Evolutionary conservation across 2,888 invertebrate genomes (phyloP).

Genomic region (Ennomos fuscantarius): DNA sequence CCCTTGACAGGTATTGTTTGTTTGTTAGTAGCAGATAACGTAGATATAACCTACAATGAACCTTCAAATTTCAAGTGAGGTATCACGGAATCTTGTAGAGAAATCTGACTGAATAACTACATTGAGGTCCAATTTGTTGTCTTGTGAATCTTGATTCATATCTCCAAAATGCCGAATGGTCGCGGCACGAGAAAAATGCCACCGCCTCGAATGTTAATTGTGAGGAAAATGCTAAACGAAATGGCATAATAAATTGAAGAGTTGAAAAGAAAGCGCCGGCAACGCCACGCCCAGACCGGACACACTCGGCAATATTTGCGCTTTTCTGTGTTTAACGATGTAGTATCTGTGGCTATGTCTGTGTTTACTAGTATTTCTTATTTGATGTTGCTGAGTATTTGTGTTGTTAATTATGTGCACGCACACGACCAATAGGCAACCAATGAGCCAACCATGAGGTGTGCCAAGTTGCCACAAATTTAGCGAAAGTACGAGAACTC

Average conservation of each 20-base stretch:
- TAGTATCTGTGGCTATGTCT: slow-evolving; percentile 29
- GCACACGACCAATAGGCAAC: slow-evolving; percentile 36
- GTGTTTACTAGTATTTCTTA: slow-evolving; percentile 18
- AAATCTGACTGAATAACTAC: slow-evolving; percentile 4
- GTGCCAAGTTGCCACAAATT: too few relatives aligned
- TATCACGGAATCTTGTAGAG: slow-evolving; percentile 1
- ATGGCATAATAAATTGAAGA: slow-evolving; percentile 36
- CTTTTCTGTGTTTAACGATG: slow-evolving; percentile 18
- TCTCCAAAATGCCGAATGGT: slow-evolving; percentile 31
- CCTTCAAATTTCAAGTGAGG: neutral
- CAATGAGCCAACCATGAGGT: too few relatives aligned
- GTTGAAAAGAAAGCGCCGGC: slow-evolving; percentile 39
- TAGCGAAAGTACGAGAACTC: too few relatives aligned
- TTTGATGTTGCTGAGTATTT: slow-evolving; percentile 25
- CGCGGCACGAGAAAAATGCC: slow-evolving; percentile 33
- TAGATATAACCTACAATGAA: neutral
- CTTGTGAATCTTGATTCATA: slow-evolving; percentile 12
- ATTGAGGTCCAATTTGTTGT: slow-evolving; percentile 7
- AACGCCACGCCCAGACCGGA: slow-evolving; percentile 24
- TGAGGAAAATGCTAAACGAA: slow-evolving; percentile 47
- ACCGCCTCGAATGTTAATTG: slow-evolving; percentile 35
- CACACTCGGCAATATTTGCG: slow-evolving; percentile 20
- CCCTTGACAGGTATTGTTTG: neutral
- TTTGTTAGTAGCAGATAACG: neutral
- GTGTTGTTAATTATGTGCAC: slow-evolving; percentile 43